These are phyloP conservation scores for Stegostoma tigrinum DNA, from an alignment of 2,113 vertebrate species.

Conservation along the genomic window DNA sequence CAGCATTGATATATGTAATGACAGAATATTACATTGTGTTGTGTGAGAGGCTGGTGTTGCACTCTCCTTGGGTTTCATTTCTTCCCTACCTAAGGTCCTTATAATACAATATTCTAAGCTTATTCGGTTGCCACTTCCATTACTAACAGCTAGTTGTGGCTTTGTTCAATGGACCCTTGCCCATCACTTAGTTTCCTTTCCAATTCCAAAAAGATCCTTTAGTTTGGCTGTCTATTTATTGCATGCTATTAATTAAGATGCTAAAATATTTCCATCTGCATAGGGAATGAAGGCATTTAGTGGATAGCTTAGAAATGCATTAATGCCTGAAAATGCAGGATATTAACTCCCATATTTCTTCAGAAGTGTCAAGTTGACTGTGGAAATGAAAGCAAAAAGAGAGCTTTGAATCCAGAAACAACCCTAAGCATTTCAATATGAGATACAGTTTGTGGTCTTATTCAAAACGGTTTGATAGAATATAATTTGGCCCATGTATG, in stretches of 20 bases:
- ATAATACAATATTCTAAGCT: neutral
- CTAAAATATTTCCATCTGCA: neutral
- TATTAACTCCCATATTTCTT: neutral
- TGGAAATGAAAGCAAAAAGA: neutral
- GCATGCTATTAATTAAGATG: neutral
- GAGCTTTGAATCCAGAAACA: neutral
- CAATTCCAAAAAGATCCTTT: neutral
- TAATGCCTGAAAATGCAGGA: neutral
- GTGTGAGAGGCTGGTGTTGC: no score
- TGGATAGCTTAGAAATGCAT: neutral
- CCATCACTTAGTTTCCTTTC: neutral
- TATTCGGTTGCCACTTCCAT: neutral
- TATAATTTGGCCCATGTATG: neutral
- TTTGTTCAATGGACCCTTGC: neutral
- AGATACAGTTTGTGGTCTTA: constrained; percentile 12
- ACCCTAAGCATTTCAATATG: constrained; percentile 15
- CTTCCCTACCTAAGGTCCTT: neutral
- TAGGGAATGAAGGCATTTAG: neutral
- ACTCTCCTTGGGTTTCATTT: neutral
- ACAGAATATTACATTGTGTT: no score
- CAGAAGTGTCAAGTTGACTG: neutral
- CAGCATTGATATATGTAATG: no score
- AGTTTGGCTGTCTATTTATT: neutral
- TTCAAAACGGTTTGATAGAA: neutral
- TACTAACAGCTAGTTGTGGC: no score